Base-by-base conservation (phyloP, 2,113 vertebrate species). In the Acanthochromis polyacanthus region DNA sequence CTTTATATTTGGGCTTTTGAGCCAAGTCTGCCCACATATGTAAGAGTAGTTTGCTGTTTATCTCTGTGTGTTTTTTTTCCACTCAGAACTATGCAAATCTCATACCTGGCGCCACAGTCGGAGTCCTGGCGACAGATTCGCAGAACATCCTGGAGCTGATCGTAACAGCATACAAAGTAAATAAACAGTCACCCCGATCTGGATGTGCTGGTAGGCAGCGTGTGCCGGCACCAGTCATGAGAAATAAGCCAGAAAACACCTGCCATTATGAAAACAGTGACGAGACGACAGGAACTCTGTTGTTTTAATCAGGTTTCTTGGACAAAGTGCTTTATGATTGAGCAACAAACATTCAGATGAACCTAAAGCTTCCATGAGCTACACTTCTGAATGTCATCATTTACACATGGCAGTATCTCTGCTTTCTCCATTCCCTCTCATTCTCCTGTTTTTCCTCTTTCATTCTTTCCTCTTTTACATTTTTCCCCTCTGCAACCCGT, bases 101-200 rank as follows among this genome's bases (percentile, higher is more conserved):
- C 76, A 99, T 99, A 92, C 98, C 98, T 88, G 98, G 98, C 38
- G 98, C 98, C 71, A 99, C 96, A 0, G 98, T 99, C 46, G 98
- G 97, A 56, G 90, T 90, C 22, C 84, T 99, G 76, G 95, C 95
- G 32, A 55, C 83, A 2, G 96, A 99, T 90, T 99, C 98, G 3
- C 90, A 95, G 74, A 99, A 99, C 91, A 94, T 99, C 83, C 94
- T 99, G 64, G 96, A 99, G 73, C 20, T 99, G 83, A 99, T 99
- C 83, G 91, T 99, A 84, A 94, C 95, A 4, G 97, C 98, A 2
- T 99, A 99, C 84, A 97, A 99, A 93, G 98, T 98, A 95, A 84
- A 92, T 67, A 63, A 71, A 81, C 55, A 55, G 7, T 9, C 19
- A 30, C 7, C 9, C n/a, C 48, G 50, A 73, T 46, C 12, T 67